Evolutionary conservation across 2,797 vertebrate species (phyloP), one percentile per base, ranked within the genome.

Genomic region (Meriones psammophilus): DNA sequence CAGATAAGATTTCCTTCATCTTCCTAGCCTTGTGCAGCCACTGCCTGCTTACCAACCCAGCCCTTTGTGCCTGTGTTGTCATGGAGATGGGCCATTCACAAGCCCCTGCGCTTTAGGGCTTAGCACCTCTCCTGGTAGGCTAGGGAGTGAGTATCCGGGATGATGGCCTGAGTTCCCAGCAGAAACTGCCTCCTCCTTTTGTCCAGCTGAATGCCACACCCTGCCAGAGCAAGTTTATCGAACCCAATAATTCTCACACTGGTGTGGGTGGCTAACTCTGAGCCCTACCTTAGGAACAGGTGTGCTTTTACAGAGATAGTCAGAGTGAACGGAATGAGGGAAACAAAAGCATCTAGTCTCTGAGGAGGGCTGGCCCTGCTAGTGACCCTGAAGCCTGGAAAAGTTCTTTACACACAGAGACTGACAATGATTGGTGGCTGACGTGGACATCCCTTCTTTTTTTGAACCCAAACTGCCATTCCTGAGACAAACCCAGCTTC

Each of bases 51-150:
- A 17, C 66, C 0, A 46, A 95, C 96, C 96, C 60, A 0, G 94
- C 81, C 96, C 97, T 97, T 97, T 97, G 95, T 98, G 94, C 96
- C 97, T 58, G 13, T 15, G 95, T 98, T 97, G 96, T 95, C 92
- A 98, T 97, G 95, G 97, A 96, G 96, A 97, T 50, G 0, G 30
- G 76, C 66, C 8, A 97, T 97, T 97, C 97, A 97, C 97, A 97
- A 94, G 39, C 96, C 92, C 92, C 91, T 46, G 90, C 42, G 97
- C 96, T 97, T 97, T 93, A 97, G 97, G 97, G 96, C 85, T 94
- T 97, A 89, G 56, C 76, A 93, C 93, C 39, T 93, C 81, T 97
- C 90, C 90, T 91, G 88, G 92, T 0, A 62, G 92, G 96, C 93
- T 50, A 1, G 64, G 91, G 62, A 5, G 4, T 81, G 76, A 71